Base-by-base conservation (phyloP, 2,113 vertebrate genomes). In the Micromys minutus region DNA sequence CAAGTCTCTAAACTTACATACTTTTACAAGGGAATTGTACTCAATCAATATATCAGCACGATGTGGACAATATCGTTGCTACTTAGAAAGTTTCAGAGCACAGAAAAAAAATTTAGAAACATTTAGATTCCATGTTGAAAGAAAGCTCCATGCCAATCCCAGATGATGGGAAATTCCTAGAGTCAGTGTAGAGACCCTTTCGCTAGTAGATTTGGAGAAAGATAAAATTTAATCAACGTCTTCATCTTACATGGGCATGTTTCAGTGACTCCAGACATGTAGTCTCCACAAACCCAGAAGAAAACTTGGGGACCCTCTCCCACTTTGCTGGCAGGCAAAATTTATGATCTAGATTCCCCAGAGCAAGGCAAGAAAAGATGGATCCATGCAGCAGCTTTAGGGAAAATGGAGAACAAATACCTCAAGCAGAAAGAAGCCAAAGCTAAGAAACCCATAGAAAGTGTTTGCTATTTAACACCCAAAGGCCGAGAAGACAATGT, bases 121-220 rank as follows among this genome's bases (percentile, higher is more conserved):
- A 13, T 92, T n/a, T 87, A 75, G 39, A 80, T 95, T 63, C 75
- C 61, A 57, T 11, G 26, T 0, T 95, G 65, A 55, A 75, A 87
- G 80, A 87, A 81, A 76, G 19, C n/a, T 50, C n/a, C 31, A 39
- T 5, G 12, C 15, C 50, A 47, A 2, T 63, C 24, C 72, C 42
- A 36, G 29, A 85, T 75, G 29, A 75, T 61, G 36, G 29, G 59
- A 92, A 91, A 69, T 92, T 79, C 6, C 69, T 79, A 74, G 69
- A 72, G 84, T 13, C 55, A 72, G 50, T 13, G 61, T 45, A 71
- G 55, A 45, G 42, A 77, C 83, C 61, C 4, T 22, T 76, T 86
- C 39, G 19, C 22, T 74, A 63, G 55, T 57, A 57, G 57, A 67
- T 72, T 90, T 94, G 75, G 95, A 90, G 63, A 79, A 79, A 88